Percentiles rank a stretch among this genome's conserved stretches.
Conservation (phyloP, 1,140 invertebrate species). For the Aphelenchoides fujianensis region DNA sequence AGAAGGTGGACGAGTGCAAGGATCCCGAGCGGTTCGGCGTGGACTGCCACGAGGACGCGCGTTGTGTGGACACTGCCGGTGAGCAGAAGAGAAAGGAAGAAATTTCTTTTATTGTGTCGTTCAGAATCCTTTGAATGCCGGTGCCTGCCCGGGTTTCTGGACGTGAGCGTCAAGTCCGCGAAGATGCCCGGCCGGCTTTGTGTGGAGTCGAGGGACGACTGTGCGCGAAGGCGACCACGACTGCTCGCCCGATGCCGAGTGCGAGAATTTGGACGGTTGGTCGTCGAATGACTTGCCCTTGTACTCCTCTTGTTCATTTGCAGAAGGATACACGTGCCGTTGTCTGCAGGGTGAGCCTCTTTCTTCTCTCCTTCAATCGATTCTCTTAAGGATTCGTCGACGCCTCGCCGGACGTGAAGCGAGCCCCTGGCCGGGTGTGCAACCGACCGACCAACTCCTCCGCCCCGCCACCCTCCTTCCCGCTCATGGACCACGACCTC, state of each 20-base stretch:
- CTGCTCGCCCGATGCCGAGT: slow-evolving; percentile 77
- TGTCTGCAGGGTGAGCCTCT: slow-evolving; percentile 27
- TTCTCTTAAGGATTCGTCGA: slow-evolving; percentile 60
- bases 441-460: slow-evolving; percentile 42
- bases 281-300: no score
- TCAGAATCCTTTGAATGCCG: slow-evolving; percentile 5
- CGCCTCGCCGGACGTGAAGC: slow-evolving; percentile 53
- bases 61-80: slow-evolving; percentile 60
- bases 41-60: slow-evolving; percentile 56
- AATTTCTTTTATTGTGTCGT: not conserved
- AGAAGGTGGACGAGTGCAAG: slow-evolving; percentile 56
- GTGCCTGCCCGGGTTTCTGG: not conserved
- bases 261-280: slow-evolving; percentile 72
- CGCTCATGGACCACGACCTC: slow-evolving; percentile 25
- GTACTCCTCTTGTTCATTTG: not conserved
- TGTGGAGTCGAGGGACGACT: slow-evolving; percentile 78
- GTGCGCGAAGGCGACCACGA: slow-evolving; percentile 77
- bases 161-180: slow-evolving; percentile 33
- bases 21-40: slow-evolving; percentile 45
- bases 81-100: slow-evolving; percentile 46
- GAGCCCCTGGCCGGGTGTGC: slow-evolving; percentile 59
- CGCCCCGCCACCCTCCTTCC: not conserved
- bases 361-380: no score
- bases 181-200: slow-evolving; percentile 54
- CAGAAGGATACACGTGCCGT: slow-evolving; percentile 1